phyloP scores from a whole-genome alignment of 2,113 vertebrate species.

The Ifrita kowaldi region DNA sequence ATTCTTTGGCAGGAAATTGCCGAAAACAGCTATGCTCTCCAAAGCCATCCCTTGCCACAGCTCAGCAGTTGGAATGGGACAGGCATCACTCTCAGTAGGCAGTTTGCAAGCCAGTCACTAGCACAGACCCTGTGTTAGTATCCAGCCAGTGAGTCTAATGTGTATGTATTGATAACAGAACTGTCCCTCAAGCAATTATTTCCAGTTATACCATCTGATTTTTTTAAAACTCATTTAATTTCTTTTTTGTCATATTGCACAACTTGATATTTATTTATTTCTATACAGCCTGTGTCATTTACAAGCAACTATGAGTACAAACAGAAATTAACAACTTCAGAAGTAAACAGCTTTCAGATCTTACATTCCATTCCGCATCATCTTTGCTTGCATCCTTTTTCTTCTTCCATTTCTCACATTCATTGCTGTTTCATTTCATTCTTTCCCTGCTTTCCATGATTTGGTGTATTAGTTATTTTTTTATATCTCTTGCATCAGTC shows the following conservation, averaged over 20 bases:
- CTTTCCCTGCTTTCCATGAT: not conserved
- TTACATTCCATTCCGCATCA: not conserved
- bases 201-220: not conserved
- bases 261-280: not conserved
- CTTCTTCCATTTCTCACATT: not conserved
- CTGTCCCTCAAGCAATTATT: not conserved
- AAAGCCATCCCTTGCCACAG: not conserved
- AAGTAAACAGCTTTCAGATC: not conserved
- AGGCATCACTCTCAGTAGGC: not conserved
- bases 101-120: not conserved
- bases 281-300: not conserved
- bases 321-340: not conserved
- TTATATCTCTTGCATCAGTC: not conserved
- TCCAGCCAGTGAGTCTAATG: not conserved
- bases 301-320: not conserved
- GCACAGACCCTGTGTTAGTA: fast-evolving
- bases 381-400: not conserved
- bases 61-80: not conserved
- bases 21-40: not conserved
- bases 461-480: not conserved
- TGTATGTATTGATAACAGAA: not conserved
- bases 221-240: not conserved
- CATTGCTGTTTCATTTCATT: not conserved
- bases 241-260: not conserved
- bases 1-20: not conserved